These are phyloP conservation scores for Antheraea yamamai DNA, from an alignment of 2,888 invertebrate species.

Conservation along the genomic window DNA sequence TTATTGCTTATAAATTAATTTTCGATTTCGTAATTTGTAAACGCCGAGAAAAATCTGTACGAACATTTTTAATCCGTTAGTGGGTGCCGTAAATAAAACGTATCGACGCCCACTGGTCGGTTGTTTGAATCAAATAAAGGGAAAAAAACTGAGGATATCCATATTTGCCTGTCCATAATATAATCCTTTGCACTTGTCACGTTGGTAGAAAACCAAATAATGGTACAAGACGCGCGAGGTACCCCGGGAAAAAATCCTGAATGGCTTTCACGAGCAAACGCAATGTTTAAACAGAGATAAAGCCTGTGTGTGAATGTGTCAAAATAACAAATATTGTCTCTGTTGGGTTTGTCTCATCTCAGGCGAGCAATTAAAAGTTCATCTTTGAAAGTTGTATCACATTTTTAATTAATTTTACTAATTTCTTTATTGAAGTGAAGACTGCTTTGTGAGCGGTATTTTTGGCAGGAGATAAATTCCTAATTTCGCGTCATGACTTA, in stretches of 20 bases:
- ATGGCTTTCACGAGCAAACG: constrained; percentile 78
- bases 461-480: no score
- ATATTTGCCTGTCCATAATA: constrained; percentile 69
- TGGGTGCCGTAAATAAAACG: constrained; percentile 52
- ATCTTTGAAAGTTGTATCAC: constrained; percentile 26
- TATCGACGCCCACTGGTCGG: constrained; percentile 54
- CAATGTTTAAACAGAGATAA: constrained; percentile 77
- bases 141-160: constrained; percentile 55
- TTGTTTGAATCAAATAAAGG: constrained; percentile 49
- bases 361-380: constrained; percentile 58
- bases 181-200: constrained; percentile 78
- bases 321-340: constrained; percentile 80
- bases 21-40: constrained; percentile 19
- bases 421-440: constrained; percentile 7
- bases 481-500: no score
- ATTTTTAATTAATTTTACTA: constrained; percentile 11
- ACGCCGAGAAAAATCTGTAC: constrained; percentile 34
- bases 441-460: no score
- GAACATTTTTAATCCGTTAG: constrained; percentile 45
- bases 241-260: constrained; percentile 67
- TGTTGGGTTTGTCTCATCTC: constrained; percentile 51
- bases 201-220: constrained; percentile 77
- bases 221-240: constrained; percentile 52
- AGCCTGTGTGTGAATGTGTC: constrained; percentile 79
- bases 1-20: constrained; percentile 23